Evolutionary conservation across 2,888 invertebrate species (phyloP).

Genomic region (Anoplius nigerrimus): DNA sequence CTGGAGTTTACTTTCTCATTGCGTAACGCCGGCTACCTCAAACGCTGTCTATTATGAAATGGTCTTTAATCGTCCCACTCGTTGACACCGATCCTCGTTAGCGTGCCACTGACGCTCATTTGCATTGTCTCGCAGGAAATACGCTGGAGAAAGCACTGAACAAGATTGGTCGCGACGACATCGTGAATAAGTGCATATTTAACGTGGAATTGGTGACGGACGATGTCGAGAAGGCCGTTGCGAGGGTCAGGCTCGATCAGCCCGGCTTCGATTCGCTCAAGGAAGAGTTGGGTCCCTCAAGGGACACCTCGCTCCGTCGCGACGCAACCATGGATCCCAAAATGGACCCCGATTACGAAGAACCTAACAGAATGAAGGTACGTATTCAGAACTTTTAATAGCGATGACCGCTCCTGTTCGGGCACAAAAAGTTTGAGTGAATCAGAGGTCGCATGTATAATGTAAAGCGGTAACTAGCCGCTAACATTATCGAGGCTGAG

Average conservation of each 20-base stretch:
- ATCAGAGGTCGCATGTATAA: too few relatives aligned
- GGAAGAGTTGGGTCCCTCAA: slow-evolving; percentile 84
- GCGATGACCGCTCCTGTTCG: too few relatives aligned
- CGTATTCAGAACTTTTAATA: slow-evolving; percentile 58
- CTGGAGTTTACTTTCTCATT: too few relatives aligned
- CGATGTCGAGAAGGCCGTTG: slow-evolving; percentile 79
- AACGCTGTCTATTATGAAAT: too few relatives aligned
- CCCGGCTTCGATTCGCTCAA: slow-evolving; percentile 81
- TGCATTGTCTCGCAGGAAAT: slow-evolving; percentile 78
- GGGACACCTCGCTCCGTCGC: slow-evolving; percentile 83
- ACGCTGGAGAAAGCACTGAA: slow-evolving; percentile 85
- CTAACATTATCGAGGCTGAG: too few relatives aligned
- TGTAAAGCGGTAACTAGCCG: too few relatives aligned
- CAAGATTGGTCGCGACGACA: slow-evolving; percentile 88
- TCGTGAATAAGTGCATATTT: slow-evolving; percentile 85
- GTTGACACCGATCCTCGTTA: too few relatives aligned
- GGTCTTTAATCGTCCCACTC: too few relatives aligned
- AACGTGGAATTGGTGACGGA: slow-evolving; percentile 88
- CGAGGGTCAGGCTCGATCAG: slow-evolving; percentile 76
- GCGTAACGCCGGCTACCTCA: too few relatives aligned
- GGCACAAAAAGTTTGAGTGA: too few relatives aligned
- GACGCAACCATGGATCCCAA: slow-evolving; percentile 79
- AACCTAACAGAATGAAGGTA: slow-evolving; percentile 84
- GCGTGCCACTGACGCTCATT: background rate
- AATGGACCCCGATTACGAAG: slow-evolving; percentile 78